A percentile compares a stretch with the other conserved stretches of the same genome.
phyloP scores from a whole-genome alignment of 2,797 vertebrate species.

The Poecilia picta region DNA sequence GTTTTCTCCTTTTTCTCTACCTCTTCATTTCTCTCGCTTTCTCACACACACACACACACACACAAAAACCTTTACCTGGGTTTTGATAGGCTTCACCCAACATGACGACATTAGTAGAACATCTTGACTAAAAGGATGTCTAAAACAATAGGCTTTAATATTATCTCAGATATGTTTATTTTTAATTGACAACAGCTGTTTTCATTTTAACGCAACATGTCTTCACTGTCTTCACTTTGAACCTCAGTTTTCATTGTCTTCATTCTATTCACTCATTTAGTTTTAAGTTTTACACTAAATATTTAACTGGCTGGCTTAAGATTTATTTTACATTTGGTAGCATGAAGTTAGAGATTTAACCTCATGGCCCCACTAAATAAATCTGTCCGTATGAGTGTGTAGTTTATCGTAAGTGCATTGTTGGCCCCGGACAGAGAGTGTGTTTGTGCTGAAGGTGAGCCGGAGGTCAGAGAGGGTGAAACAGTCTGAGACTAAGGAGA shows the following conservation, averaged over 20 bases:
- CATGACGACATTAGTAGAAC: slow-evolving; percentile 6
- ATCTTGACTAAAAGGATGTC: not conserved
- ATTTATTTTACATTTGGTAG: not conserved
- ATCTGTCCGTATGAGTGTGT: not conserved
- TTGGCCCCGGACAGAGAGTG: slow-evolving; percentile 8
- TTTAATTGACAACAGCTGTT: not conserved
- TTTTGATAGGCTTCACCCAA: slow-evolving; percentile 34
- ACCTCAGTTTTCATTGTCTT: not conserved
- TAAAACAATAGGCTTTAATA: not conserved
- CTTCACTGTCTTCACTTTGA: not conserved
- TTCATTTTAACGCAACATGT: not conserved
- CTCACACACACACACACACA: too few species aligned
- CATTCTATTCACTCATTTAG: not conserved
- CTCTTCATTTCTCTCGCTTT: not conserved
- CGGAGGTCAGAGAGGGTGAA: slow-evolving; percentile 9
- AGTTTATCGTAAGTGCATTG: slow-evolving; percentile 30
- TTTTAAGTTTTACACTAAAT: not conserved
- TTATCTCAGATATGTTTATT: not conserved
- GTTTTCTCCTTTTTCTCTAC: slow-evolving; percentile 9
- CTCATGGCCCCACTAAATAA: not conserved
- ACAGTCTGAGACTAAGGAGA: slow-evolving; percentile 15
- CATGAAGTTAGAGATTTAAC: not conserved
- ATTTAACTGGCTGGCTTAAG: not conserved
- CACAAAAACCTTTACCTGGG: slow-evolving; percentile 24
- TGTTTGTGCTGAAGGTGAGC: slow-evolving; percentile 30